Conservation (phyloP, 2,888 invertebrate species). For the Pemphredon lugubris region DNA sequence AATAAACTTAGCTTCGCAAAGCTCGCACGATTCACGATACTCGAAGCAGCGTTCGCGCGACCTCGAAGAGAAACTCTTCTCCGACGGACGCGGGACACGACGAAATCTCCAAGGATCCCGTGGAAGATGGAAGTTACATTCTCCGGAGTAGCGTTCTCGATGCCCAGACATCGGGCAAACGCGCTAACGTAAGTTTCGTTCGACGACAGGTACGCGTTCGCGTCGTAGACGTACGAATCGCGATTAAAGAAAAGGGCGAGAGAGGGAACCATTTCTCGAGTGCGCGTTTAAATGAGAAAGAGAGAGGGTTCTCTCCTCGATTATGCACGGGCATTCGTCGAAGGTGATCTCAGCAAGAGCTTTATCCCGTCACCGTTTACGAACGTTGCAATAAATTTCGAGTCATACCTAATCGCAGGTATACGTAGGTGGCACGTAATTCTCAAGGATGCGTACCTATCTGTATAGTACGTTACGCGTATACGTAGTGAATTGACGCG, state of each 20-base stretch:
- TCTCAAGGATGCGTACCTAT: slow-evolving; percentile 64
- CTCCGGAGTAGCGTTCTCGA: slow-evolving; percentile 9
- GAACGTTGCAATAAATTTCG: slow-evolving; percentile 72
- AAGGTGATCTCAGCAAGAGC: slow-evolving; percentile 10
- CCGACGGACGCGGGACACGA: slow-evolving; percentile 3
- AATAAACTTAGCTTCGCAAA: slow-evolving; percentile 69
- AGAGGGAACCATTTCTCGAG: background rate
- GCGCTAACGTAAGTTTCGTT: slow-evolving; percentile 24
- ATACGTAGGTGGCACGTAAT: slow-evolving; percentile 37
- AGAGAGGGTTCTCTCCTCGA: background rate
- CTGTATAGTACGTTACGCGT: slow-evolving; percentile 73
- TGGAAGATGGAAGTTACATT: background rate
- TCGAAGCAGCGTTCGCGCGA: slow-evolving; percentile 34
- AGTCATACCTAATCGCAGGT: slow-evolving; percentile 31
- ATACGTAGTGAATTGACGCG: slow-evolving; percentile 73
- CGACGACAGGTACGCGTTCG: slow-evolving; percentile 15
- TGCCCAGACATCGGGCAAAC: slow-evolving; percentile 6
- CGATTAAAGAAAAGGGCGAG: no score
- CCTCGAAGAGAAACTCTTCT: slow-evolving; percentile 20
- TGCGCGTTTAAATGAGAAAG: background rate
- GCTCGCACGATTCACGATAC: slow-evolving; percentile 36
- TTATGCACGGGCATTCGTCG: background rate
- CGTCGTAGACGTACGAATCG: background rate
- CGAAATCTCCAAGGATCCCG: slow-evolving; percentile 9
- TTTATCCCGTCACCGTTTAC: slow-evolving; percentile 33